Evolutionary conservation across 2,888 invertebrate genomes (phyloP).

Genomic region (Oscheius sp.): DNA sequence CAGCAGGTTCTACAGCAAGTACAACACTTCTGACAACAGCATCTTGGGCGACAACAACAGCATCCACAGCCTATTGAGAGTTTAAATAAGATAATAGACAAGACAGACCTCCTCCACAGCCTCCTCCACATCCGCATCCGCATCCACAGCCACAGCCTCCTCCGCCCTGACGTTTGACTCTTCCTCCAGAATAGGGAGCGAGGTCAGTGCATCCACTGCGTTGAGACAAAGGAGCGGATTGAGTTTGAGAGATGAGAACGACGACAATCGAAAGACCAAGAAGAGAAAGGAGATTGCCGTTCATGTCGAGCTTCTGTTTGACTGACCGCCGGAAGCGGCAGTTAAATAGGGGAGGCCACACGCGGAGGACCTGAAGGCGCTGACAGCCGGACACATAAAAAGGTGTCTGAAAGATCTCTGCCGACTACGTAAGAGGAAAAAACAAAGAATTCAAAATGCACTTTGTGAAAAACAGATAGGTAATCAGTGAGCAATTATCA

Average conservation of each 20-base stretch:
- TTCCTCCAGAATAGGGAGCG: background rate
- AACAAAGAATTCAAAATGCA: background rate
- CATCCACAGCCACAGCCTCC: conserved; percentile 20
- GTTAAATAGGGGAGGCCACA: background rate
- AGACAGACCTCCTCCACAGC: background rate
- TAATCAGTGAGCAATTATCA: too few relatives aligned
- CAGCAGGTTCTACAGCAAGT: conserved; percentile 13
- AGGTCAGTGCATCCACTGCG: background rate
- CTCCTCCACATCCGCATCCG: conserved; percentile 6
- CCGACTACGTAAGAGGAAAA: background rate
- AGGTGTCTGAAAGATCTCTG: background rate
- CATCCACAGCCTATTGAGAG: conserved; percentile 10
- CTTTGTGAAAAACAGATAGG: too few relatives aligned
- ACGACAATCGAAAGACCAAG: conserved; percentile 15
- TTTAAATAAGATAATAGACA: background rate
- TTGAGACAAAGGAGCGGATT: conserved; percentile 12
- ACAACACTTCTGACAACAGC: conserved; percentile 1
- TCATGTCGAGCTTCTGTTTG: conserved; percentile 11
- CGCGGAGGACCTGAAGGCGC: conserved; percentile 22
- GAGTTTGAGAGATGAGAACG: conserved; percentile 11
- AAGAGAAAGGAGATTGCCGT: conserved; percentile 21
- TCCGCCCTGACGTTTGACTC: background rate
- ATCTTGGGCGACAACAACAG: conserved; percentile 15
- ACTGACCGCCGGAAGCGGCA: conserved; percentile 7
- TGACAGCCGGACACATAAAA: conserved; percentile 18